Percentiles rank a stretch among this genome's conserved stretches.
Evolutionary conservation across 2,888 invertebrate species (phyloP).

Genomic region (Parapristionchus giblindavisi): DNA sequence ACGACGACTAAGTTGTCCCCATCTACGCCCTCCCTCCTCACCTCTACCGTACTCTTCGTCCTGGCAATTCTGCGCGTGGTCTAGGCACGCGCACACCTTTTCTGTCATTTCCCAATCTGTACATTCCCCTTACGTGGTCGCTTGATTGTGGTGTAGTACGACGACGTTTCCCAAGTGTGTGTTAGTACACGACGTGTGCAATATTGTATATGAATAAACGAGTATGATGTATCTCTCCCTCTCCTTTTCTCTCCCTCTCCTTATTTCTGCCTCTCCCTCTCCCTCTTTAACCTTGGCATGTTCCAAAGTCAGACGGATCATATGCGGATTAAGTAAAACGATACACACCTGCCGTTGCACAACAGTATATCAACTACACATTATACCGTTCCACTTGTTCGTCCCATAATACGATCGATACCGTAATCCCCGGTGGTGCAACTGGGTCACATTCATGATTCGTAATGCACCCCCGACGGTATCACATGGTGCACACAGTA

Average conservation of each 20-base stretch:
- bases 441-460: too few relatives aligned
- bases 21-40: not conserved
- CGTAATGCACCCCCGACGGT: not conserved
- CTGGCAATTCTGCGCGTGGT: not conserved
- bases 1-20: not conserved
- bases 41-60: not conserved
- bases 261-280: not conserved
- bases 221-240: too few relatives aligned
- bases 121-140: slow-evolving; percentile 26
- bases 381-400: slow-evolving; percentile 1
- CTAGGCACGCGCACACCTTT: not conserved
- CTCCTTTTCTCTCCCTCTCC: slow-evolving; percentile 5
- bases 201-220: too few relatives aligned
- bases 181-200: too few relatives aligned
- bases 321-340: slow-evolving; percentile 5
- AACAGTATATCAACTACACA: not conserved
- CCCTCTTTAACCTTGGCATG: not conserved
- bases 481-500: slow-evolving; percentile 10
- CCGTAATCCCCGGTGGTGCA: not conserved
- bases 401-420: not conserved
- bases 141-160: too few relatives aligned
- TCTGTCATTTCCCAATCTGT: not conserved
- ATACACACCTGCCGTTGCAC: not conserved
- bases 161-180: not conserved
- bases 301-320: not conserved